Percentiles rank a stretch among this genome's conserved stretches.
These are phyloP conservation scores for Neosilurus hyrtlii DNA, from an alignment of 2,797 vertebrate species.

Conservation along the genomic window DNA sequence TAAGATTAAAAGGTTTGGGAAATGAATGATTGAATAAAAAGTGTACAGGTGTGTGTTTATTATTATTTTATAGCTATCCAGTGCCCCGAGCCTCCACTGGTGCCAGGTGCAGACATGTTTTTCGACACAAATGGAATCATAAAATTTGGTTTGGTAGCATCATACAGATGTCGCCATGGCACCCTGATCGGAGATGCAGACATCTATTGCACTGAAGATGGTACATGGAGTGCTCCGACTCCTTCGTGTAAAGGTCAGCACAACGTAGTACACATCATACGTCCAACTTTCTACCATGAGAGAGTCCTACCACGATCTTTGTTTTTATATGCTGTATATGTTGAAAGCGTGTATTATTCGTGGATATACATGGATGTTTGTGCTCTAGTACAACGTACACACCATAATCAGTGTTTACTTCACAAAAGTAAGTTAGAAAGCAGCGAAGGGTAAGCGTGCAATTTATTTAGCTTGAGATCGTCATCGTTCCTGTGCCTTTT, in stretches of 20 bases:
- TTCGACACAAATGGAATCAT: conserved; percentile 25
- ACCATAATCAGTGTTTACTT: no score
- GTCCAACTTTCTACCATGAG: neutral
- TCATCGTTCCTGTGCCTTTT: neutral
- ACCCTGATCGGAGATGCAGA: conserved; percentile 56
- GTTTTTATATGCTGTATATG: neutral
- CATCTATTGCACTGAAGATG: conserved; percentile 65
- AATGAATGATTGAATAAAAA: no score
- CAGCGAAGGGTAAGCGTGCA: no score
- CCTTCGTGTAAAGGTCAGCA: conserved; percentile 67
- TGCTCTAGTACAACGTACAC: no score
- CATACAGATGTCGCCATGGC: conserved; percentile 61
- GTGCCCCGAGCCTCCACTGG: conserved; percentile 53
- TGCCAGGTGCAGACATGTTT: conserved; percentile 2
- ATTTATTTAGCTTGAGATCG: no score
- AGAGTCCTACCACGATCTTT: neutral
- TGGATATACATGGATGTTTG: no score
- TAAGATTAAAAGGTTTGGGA: no score
- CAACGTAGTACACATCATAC: neutral
- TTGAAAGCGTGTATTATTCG: no score
- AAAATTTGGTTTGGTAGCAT: conserved; percentile 51
- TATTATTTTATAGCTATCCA: conserved; percentile 30
- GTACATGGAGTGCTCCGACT: conserved; percentile 66
- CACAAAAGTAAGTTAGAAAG: no score
- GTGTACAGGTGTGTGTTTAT: neutral